Evolutionary conservation across 2,113 vertebrate genomes (phyloP).

Genomic region (Dissostichus mawsoni): DNA sequence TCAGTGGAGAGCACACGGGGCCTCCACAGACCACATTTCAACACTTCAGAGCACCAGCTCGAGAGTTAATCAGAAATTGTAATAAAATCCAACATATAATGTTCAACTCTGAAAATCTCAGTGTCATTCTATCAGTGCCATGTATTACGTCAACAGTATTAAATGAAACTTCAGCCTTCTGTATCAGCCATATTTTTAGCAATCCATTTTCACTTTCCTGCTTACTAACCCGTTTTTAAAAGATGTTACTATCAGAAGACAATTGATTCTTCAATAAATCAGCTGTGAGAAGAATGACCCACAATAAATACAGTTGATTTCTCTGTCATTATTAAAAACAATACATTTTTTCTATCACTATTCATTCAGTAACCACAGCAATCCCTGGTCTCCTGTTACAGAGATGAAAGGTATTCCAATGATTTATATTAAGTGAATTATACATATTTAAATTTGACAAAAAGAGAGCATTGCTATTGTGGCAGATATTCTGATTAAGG

Average conservation of each 20-base stretch:
- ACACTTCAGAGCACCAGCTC: conserved; percentile 46
- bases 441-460: background rate
- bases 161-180: background rate
- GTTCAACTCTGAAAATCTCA: conserved; percentile 28
- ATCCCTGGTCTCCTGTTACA: background rate
- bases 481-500: background rate
- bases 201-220: background rate
- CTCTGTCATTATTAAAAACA: too few relatives aligned
- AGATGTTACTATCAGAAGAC: too few relatives aligned
- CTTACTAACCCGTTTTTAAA: background rate
- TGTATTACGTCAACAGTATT: background rate
- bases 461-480: background rate
- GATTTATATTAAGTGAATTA: background rate
- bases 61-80: conserved; percentile 53
- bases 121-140: conserved; percentile 13
- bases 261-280: too few relatives aligned
- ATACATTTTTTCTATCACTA: too few relatives aligned
- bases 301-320: background rate
- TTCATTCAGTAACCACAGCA: too few relatives aligned
- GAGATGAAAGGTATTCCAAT: background rate
- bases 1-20: conserved; percentile 60
- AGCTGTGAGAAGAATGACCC: background rate
- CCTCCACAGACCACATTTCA: conserved; percentile 51
- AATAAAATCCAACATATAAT: conserved; percentile 35
- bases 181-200: background rate